Base-by-base conservation (phyloP, 2,888 invertebrate genomes). In the Epinotia ramella region DNA sequence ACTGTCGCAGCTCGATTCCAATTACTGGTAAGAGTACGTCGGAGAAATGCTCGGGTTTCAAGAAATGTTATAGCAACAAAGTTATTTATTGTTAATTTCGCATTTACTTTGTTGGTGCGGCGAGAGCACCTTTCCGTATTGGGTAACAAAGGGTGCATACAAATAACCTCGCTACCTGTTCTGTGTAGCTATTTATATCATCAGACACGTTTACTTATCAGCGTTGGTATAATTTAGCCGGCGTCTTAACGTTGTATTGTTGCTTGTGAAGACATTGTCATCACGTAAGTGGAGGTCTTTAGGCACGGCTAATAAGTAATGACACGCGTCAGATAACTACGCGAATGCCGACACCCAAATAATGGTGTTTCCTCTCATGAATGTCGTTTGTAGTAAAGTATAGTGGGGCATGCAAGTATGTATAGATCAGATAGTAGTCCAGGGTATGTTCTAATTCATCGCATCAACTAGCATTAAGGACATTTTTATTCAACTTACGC, bases 61-160 rank as follows among this genome's bases (percentile, higher is more conserved):
- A 81, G 81, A 71, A 65, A 66, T 56, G 81, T 78, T 79, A 80
- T 80, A 76, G 82, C 86, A 86, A 89, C 87, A 87, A 85, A 85
- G 86, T 87, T 85, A 80, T 79, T 82, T 79, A 74, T 74, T 71
- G 75, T 81, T 79, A 81, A 79, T 79, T 79, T 80, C 73, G 79
- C 80, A 81, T 82, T 83, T 81, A 79, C 83, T 83, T 84, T 83
- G 82, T 80, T 82, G 86, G 83, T 81, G 79, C 81, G 82, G 83
- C 84, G 81, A 81, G 60, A 33, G 49, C 68, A n/a, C 53, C 53
- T 64, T 63, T 73, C 67, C 44, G 68, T 64, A 69, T 64, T 64
- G 62, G 40, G 44, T 63, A 46, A 73, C 68, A 64, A 62, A 56
- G 70, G 69, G 74, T 76, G 78, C 71, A 80, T 82, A 82, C 75